These are phyloP conservation scores for Epirrhoe alternata DNA, from an alignment of 2,888 invertebrate species.

Conservation along the genomic window DNA sequence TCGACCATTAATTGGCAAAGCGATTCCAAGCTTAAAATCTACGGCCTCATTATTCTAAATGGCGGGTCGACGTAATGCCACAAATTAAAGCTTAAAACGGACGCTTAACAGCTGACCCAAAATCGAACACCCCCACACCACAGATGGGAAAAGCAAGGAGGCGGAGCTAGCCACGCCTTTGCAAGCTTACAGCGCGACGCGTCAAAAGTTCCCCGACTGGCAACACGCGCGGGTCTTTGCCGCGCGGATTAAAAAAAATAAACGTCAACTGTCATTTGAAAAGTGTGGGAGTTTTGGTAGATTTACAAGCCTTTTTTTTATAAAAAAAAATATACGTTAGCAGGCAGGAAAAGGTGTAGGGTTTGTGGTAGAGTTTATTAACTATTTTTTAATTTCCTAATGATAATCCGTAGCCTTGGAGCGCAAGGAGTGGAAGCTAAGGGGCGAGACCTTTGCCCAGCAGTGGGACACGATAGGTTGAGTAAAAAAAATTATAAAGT, in stretches of 20 bases:
- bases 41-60: slow-evolving; percentile 80
- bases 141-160: slow-evolving; percentile 80
- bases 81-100: slow-evolving; percentile 85
- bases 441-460: too few relatives aligned
- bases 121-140: slow-evolving; percentile 67
- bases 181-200: slow-evolving; percentile 56
- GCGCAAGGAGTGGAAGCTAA: too few relatives aligned
- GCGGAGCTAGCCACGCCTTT: slow-evolving; percentile 80
- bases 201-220: slow-evolving; percentile 80
- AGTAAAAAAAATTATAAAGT: too few relatives aligned
- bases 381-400: too few relatives aligned
- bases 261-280: slow-evolving; percentile 44
- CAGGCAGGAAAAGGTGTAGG: too few relatives aligned
- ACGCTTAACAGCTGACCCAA: slow-evolving; percentile 85
- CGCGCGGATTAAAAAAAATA: slow-evolving; percentile 50
- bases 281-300: not conserved
- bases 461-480: too few relatives aligned
- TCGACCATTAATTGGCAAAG: slow-evolving; percentile 62
- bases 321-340: too few relatives aligned
- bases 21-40: slow-evolving; percentile 65
- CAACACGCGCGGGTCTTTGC: slow-evolving; percentile 64
- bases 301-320: not conserved
- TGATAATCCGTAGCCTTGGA: too few relatives aligned
- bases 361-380: too few relatives aligned
- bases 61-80: slow-evolving; percentile 79